Evolutionary conservation across 2,888 invertebrate species (phyloP).

Genomic region (Halocaridina rubra): DNA sequence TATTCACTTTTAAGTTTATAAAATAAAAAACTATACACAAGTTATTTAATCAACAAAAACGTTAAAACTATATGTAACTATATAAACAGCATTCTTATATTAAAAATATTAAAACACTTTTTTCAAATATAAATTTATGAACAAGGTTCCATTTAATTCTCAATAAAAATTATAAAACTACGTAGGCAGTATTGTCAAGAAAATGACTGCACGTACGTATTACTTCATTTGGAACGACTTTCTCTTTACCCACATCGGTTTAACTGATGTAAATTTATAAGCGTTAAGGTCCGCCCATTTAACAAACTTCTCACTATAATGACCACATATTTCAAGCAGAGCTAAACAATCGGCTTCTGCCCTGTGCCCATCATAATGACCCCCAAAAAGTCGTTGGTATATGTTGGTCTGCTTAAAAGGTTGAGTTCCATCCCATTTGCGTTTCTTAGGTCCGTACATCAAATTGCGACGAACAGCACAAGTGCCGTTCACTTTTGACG

Average conservation of each 20-base stretch:
- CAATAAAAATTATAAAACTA: too few relatives aligned
- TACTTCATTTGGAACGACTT: neutral
- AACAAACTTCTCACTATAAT: slow-evolving; percentile 42
- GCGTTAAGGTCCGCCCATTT: slow-evolving; percentile 41
- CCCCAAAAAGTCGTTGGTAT: slow-evolving; percentile 33
- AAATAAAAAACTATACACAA: too few relatives aligned
- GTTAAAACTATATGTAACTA: too few relatives aligned
- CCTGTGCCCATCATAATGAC: slow-evolving; percentile 24
- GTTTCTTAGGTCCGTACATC: slow-evolving; percentile 12
- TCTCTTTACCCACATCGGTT: slow-evolving; percentile 52
- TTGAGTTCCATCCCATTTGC: neutral
- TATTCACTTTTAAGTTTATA: too few relatives aligned
- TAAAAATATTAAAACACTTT: neutral
- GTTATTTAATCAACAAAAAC: too few relatives aligned
- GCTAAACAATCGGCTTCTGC: slow-evolving; percentile 52
- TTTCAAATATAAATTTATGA: too few relatives aligned
- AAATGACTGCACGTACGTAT: too few relatives aligned
- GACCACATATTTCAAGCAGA: slow-evolving; percentile 42
- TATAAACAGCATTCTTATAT: neutral
- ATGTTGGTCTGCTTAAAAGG: slow-evolving; percentile 29
- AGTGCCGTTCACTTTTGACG: neutral
- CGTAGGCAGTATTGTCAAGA: too few relatives aligned
- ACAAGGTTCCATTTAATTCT: too few relatives aligned
- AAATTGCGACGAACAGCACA: slow-evolving; percentile 19
- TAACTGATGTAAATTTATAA: slow-evolving; percentile 1